Conservation (phyloP, 2,797 vertebrate species). For the Perodicticus potto region DNA sequence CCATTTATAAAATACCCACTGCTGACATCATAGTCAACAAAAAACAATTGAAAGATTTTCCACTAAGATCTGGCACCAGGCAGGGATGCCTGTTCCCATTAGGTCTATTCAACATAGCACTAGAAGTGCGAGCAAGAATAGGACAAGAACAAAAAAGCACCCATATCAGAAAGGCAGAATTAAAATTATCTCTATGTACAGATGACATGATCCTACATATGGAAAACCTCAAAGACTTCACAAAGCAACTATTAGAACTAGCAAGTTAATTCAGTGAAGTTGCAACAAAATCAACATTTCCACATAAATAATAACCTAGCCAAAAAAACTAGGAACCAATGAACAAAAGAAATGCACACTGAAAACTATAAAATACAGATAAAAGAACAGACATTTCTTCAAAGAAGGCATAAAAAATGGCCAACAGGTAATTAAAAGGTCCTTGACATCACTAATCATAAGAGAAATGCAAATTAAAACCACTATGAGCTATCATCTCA, state of each 20-base stretch:
- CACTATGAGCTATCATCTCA: not conserved
- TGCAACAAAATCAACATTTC: not conserved
- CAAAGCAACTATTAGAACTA: not conserved
- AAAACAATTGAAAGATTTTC: not conserved
- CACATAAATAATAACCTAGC: not conserved
- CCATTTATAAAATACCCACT: not conserved
- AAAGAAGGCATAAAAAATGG: not conserved
- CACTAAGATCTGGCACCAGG: not conserved
- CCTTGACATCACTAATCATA: not conserved
- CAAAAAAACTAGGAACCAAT: not conserved
- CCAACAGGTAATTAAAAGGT: not conserved
- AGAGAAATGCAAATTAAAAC: not conserved
- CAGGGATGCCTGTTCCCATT: not conserved
- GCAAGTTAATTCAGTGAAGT: not conserved
- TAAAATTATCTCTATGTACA: not conserved
- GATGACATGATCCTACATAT: not conserved
- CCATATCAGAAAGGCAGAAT: not conserved
- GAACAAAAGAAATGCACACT: not conserved
- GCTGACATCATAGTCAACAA: not conserved
- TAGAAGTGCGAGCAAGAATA: not conserved
- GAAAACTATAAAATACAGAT: not conserved
- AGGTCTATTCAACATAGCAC: not conserved
- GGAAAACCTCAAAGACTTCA: not conserved
- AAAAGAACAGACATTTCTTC: not conserved
- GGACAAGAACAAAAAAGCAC: not conserved